Evolutionary conservation across 2,888 invertebrate genomes (phyloP).

Genomic region (Sinopyrophorus schimmeli): DNA sequence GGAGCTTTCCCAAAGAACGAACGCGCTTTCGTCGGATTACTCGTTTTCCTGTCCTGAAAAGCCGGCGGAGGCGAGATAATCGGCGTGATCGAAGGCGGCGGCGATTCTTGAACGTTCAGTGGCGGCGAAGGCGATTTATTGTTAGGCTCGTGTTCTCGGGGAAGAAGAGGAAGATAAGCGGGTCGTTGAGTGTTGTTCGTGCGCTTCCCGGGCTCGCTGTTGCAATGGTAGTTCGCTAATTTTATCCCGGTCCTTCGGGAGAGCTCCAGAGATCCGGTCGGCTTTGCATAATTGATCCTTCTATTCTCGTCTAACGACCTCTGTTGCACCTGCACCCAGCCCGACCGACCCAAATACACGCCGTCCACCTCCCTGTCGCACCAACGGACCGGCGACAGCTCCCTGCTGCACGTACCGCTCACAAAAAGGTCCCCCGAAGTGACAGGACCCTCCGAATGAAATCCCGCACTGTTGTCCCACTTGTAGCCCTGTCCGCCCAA

Average conservation of each 20-base stretch:
- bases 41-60: constrained; percentile 61
- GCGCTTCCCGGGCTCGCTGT: constrained; percentile 50
- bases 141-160: constrained; percentile 48
- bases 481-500: constrained; percentile 39
- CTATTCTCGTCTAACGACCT: constrained; percentile 60
- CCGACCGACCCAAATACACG: constrained; percentile 61
- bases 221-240: constrained; percentile 60
- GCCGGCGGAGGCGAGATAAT: constrained; percentile 73
- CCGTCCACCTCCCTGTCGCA: constrained; percentile 64
- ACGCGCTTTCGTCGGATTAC: constrained; percentile 43
- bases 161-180: constrained; percentile 48
- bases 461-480: constrained; percentile 35
- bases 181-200: constrained; percentile 45
- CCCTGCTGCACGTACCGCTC: constrained; percentile 55
- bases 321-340: constrained; percentile 63
- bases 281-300: constrained; percentile 49
- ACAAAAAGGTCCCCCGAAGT: constrained; percentile 56
- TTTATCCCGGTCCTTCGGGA: constrained; percentile 56
- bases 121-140: constrained; percentile 52
- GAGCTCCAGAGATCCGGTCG: constrained; percentile 49
- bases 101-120: constrained; percentile 53
- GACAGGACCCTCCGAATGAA: constrained; percentile 51
- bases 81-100: constrained; percentile 69
- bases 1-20: constrained; percentile 57
- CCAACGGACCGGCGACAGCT: constrained; percentile 63